Percentiles rank a stretch among this genome's conserved stretches.
phyloP scores from a whole-genome alignment of 2,113 vertebrate species.

The Columba janthina region DNA sequence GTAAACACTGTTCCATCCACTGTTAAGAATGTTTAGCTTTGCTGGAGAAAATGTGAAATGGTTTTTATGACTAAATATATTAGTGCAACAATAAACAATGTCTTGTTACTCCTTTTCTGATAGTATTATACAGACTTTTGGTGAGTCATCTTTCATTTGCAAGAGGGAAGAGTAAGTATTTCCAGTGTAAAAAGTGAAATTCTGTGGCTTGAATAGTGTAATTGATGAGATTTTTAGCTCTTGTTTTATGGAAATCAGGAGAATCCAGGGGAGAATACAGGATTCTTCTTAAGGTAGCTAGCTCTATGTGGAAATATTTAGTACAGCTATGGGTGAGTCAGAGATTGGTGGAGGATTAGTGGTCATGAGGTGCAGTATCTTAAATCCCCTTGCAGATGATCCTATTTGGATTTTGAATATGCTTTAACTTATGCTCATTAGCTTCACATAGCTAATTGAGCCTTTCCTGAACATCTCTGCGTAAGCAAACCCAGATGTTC shows the following conservation, averaged over 20 bases:
- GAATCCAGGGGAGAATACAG: background rate
- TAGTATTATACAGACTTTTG: background rate
- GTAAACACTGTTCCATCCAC: background rate
- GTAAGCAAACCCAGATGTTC: conserved; percentile 43
- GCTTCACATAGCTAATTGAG: conserved; percentile 1
- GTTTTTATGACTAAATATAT: background rate
- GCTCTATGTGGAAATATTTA: background rate
- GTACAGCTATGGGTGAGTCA: background rate
- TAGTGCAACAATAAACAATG: background rate
- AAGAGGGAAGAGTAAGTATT: background rate
- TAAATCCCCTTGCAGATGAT: conserved; percentile 1
- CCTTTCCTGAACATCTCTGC: conserved; percentile 5
- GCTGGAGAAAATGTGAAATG: background rate
- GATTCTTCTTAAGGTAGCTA: background rate
- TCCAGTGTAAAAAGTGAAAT: conserved; percentile 21
- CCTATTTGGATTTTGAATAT: background rate
- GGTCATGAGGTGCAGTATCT: background rate
- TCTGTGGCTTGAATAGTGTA: background rate
- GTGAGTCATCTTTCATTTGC: background rate
- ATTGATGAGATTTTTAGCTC: background rate
- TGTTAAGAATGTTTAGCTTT: background rate
- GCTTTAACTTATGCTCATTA: conserved; percentile 11
- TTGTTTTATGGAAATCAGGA: background rate
- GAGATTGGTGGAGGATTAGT: conserved; percentile 5
- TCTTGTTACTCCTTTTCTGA: background rate